A percentile compares a stretch with the other conserved stretches of the same genome.
These are phyloP conservation scores for Meloidogyne hapla DNA, from an alignment of 1,140 invertebrate species.

Conservation along the genomic window DNA sequence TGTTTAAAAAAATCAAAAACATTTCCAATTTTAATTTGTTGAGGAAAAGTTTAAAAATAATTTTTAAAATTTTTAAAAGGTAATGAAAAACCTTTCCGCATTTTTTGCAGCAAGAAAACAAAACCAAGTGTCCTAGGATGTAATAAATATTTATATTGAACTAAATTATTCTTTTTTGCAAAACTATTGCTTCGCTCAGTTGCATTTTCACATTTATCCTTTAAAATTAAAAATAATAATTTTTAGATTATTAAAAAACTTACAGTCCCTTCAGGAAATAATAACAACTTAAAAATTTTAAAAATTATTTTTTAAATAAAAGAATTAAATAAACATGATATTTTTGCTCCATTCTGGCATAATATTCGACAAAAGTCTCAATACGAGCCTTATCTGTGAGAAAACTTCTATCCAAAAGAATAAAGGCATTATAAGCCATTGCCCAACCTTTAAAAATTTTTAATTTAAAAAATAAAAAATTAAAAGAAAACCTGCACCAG, in stretches of 20 bases:
- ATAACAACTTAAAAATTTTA: slow-evolving; percentile 68
- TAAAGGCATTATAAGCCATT: slow-evolving; percentile 80
- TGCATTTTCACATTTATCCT: slow-evolving; percentile 75
- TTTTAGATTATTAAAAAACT: not conserved
- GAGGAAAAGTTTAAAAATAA: too few species aligned
- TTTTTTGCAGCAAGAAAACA: slow-evolving; percentile 72
- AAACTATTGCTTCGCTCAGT: slow-evolving; percentile 74
- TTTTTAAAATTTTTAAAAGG: not conserved
- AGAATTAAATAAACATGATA: slow-evolving; percentile 63
- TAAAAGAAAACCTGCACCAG: slow-evolving; percentile 72
- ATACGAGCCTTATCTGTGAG: slow-evolving; percentile 74
- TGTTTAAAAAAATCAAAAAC: not conserved
- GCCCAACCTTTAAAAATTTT: slow-evolving; percentile 71
- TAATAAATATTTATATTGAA: slow-evolving; percentile 74
- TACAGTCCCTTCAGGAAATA: slow-evolving; percentile 82
- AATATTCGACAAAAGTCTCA: slow-evolving; percentile 74
- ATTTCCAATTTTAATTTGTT: too few species aligned
- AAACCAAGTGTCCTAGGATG: slow-evolving; percentile 85
- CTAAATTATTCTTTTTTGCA: slow-evolving; percentile 73
- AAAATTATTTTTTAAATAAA: not conserved
- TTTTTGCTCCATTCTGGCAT: slow-evolving; percentile 70
- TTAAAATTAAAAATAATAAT: not conserved
- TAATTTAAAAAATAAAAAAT: not conserved
- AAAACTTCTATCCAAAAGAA: slow-evolving; percentile 81
- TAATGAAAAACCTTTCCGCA: slow-evolving; percentile 68